Evolutionary conservation across 2,888 invertebrate genomes (phyloP).

Genomic region (Tipula vernalis): DNA sequence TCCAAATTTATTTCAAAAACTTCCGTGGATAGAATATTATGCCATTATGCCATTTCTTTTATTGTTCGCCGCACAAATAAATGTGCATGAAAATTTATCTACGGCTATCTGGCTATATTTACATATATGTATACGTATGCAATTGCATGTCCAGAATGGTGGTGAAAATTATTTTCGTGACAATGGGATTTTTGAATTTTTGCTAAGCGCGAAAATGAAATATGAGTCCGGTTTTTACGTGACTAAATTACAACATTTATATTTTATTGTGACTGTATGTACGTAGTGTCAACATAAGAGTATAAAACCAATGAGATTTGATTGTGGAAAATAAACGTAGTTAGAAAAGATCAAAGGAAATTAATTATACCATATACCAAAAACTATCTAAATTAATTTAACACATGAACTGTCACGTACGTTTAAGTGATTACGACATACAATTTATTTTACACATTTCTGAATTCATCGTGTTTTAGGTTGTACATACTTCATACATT

Average conservation of each 20-base stretch:
- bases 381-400: neutral
- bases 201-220: neutral
- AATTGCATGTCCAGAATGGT: neutral
- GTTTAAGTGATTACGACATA: neutral
- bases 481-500: neutral
- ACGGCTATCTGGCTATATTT: neutral
- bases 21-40: neutral
- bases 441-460: neutral
- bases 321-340: neutral
- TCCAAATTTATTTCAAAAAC: neutral
- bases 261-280: neutral
- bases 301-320: neutral
- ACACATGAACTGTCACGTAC: neutral
- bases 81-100: no score
- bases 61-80: neutral
- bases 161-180: neutral
- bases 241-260: neutral
- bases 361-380: neutral
- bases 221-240: neutral
- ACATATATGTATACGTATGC: neutral
- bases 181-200: neutral
- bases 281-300: neutral
- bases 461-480: neutral
- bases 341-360: neutral
- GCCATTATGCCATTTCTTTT: neutral